These are phyloP conservation scores for Patella depressa DNA, from an alignment of 2,888 invertebrate genomes.

Conservation along the genomic window DNA sequence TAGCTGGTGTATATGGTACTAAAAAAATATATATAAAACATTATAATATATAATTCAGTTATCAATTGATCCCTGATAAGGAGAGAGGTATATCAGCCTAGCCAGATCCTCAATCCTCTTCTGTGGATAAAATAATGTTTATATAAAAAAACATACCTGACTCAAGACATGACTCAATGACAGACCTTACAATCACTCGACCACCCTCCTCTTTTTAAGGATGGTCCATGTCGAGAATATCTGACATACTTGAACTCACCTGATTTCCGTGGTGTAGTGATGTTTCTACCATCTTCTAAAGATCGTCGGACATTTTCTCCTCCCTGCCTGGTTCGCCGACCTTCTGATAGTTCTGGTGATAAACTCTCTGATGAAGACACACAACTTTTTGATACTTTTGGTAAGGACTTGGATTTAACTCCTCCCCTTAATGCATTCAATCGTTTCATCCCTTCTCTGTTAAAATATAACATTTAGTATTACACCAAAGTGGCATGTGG, in stretches of 20 bases:
- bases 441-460: background rate
- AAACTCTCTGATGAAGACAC: background rate
- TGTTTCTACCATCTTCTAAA: constrained; percentile 31
- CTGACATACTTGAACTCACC: constrained; percentile 11
- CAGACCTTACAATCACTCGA: background rate
- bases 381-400: background rate
- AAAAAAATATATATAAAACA: too few relatives aligned
- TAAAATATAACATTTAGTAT: background rate
- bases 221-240: background rate
- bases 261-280: constrained; percentile 13
- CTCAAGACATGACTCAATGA: background rate
- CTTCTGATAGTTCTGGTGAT: background rate
- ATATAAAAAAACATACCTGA: background rate
- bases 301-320: constrained; percentile 23
- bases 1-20: too few relatives aligned
- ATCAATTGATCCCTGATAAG: too few relatives aligned
- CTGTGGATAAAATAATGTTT: too few relatives aligned
- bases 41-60: too few relatives aligned
- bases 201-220: constrained; percentile 10
- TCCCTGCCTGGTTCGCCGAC: background rate
- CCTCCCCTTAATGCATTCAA: background rate
- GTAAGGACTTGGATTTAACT: background rate
- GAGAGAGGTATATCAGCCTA: too few relatives aligned
- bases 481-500: too few relatives aligned
- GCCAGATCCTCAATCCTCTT: too few relatives aligned